Evolutionary conservation across 2,113 vertebrate species (phyloP).

Genomic region (Xiphias gladius): DNA sequence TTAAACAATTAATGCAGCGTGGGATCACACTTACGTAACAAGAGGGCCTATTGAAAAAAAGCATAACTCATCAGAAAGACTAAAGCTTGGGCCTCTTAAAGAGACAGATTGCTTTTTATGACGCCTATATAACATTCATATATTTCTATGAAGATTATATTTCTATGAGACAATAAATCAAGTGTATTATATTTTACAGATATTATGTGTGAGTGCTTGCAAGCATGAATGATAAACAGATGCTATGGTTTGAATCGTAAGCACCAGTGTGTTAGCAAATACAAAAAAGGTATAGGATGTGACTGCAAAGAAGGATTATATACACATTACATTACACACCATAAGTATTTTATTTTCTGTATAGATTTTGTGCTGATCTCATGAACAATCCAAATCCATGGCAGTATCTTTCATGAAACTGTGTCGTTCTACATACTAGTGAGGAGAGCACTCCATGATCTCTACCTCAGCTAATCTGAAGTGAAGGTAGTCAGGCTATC

Average conservation of each 20-base stretch:
- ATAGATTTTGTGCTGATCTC: slow-evolving; percentile 4
- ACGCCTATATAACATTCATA: not conserved
- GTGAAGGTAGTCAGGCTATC: slow-evolving; percentile 84
- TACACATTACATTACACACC: slow-evolving; percentile 27
- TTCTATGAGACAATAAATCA: slow-evolving; percentile 19
- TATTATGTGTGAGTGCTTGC: not conserved
- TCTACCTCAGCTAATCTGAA: slow-evolving; percentile 82
- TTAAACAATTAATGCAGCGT: slow-evolving; percentile 52
- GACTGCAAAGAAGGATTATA: slow-evolving; percentile 17
- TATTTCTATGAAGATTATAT: slow-evolving; percentile 9
- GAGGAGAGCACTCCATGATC: slow-evolving; percentile 56
- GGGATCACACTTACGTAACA: slow-evolving; percentile 26
- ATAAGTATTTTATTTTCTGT: slow-evolving; percentile 19
- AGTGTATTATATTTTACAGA: not conserved
- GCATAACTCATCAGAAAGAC: slow-evolving; percentile 8
- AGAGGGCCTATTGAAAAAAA: not conserved
- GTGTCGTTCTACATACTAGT: slow-evolving; percentile 20
- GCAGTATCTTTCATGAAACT: slow-evolving; percentile 4
- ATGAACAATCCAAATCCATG: slow-evolving; percentile 7
- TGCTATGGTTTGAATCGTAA: slow-evolving; percentile 1
- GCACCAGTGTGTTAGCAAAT: not conserved
- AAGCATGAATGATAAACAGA: slow-evolving; percentile 33
- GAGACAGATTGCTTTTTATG: slow-evolving; percentile 32
- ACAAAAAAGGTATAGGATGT: not conserved
- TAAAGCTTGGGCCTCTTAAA: slow-evolving; percentile 15